Percentiles rank a stretch among this genome's conserved stretches.
Conservation (phyloP, 2,888 invertebrate species). For the Rhagium mordax region DNA sequence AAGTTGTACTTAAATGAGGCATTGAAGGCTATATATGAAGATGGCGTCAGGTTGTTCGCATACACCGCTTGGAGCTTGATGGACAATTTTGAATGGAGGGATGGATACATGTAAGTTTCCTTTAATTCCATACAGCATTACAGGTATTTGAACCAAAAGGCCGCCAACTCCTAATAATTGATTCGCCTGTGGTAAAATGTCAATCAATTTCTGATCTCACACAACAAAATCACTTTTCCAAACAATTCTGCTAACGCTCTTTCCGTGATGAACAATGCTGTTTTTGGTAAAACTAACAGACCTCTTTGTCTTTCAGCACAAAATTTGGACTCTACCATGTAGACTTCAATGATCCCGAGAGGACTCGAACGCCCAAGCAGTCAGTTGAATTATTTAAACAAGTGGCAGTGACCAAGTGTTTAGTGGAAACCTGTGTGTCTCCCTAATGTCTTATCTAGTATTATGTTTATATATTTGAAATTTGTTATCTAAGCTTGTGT, state of each 20-base stretch:
- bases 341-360: conserved; percentile 74
- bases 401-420: conserved; percentile 67
- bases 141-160: too few species aligned
- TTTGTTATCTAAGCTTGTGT: background rate
- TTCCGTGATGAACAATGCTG: background rate
- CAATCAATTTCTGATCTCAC: too few species aligned
- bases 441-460: too few species aligned
- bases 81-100: conserved; percentile 11
- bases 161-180: too few species aligned
- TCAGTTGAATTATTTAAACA: conserved; percentile 74
- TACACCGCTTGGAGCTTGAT: conserved; percentile 14
- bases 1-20: conserved; percentile 14
- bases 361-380: conserved; percentile 76
- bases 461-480: too few species aligned
- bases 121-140: background rate
- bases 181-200: too few species aligned
- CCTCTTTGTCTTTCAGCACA: conserved; percentile 69
- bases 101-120: conserved; percentile 6
- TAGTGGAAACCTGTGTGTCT: conserved; percentile 22
- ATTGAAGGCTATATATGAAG: conserved; percentile 4
- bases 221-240: too few species aligned
- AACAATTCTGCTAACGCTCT: too few species aligned
- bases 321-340: conserved; percentile 80
- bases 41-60: background rate
- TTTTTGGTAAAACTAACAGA: background rate